These are phyloP conservation scores for Megaceryle maxima DNA, from an alignment of 2,113 vertebrate genomes.

Conservation along the genomic window DNA sequence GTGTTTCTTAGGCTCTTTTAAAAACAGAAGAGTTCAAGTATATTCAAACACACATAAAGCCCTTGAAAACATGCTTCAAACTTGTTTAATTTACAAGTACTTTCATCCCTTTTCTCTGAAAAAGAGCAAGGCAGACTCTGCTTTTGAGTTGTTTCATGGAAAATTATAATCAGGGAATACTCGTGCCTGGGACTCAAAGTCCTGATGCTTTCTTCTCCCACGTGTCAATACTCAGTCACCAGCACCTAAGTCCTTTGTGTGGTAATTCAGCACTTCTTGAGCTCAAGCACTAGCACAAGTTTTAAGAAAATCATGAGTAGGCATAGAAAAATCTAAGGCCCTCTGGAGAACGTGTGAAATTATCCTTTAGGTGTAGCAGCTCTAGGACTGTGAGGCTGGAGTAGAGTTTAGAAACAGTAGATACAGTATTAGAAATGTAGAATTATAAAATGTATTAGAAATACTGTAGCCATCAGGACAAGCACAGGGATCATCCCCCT, in stretches of 20 bases:
- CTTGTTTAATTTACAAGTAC: not conserved
- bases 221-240: accelerated
- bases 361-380: not conserved
- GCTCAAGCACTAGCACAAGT: not conserved
- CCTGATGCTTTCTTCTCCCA: not conserved
- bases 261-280: not conserved
- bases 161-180: not conserved
- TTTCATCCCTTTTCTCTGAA: not conserved
- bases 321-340: not conserved
- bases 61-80: not conserved
- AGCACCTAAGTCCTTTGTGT: not conserved
- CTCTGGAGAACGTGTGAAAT: not conserved
- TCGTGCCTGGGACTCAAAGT: accelerated
- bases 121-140: not conserved
- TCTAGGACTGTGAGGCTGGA: not conserved
- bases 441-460: too few species aligned
- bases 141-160: not conserved
- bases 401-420: not conserved
- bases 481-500: too few species aligned
- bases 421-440: too few species aligned
- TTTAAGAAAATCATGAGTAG: not conserved
- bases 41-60: not conserved
- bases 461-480: too few species aligned
- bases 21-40: not conserved
- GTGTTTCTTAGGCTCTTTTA: not conserved